Percentiles rank a stretch among this genome's conserved stretches.
These are phyloP conservation scores for Drosophila suzukii DNA, from an alignment of 1,140 invertebrate genomes.

Conservation along the genomic window DNA sequence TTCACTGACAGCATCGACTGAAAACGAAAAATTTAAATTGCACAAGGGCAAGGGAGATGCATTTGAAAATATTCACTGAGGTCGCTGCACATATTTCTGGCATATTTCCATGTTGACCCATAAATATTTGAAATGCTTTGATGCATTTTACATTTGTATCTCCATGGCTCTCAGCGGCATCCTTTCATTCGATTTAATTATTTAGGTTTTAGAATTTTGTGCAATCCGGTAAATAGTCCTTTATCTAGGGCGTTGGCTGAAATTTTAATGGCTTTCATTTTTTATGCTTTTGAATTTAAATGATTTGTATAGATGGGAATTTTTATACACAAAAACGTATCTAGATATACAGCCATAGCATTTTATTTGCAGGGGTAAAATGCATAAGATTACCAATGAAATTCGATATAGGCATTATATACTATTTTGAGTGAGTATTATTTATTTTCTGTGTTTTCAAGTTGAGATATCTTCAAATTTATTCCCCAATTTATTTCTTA, in stretches of 20 bases:
- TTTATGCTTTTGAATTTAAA: background rate
- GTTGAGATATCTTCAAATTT: background rate
- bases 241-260: slow-evolving; percentile 6
- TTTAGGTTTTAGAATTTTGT: slow-evolving; percentile 19
- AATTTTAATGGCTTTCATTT: slow-evolving; percentile 7
- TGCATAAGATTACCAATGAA: too few species aligned
- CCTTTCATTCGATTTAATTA: slow-evolving; percentile 25
- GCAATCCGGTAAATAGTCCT: slow-evolving; percentile 9
- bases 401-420: too few species aligned
- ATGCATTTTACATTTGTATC: slow-evolving; percentile 43
- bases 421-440: too few species aligned
- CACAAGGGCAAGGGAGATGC: background rate
- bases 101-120: slow-evolving; percentile 49
- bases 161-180: background rate
- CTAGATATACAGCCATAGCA: background rate
- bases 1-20: slow-evolving; percentile 38
- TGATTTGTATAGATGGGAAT: background rate
- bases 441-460: background rate
- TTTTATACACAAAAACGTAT: background rate
- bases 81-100: slow-evolving; percentile 31
- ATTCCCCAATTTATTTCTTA: slow-evolving; percentile 7
- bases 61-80: slow-evolving; percentile 28
- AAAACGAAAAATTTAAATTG: slow-evolving; percentile 50
- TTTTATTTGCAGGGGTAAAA: background rate
- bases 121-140: slow-evolving; percentile 59